phyloP scores from a whole-genome alignment of 2,113 vertebrate genomes.

The Ictalurus furcatus region DNA sequence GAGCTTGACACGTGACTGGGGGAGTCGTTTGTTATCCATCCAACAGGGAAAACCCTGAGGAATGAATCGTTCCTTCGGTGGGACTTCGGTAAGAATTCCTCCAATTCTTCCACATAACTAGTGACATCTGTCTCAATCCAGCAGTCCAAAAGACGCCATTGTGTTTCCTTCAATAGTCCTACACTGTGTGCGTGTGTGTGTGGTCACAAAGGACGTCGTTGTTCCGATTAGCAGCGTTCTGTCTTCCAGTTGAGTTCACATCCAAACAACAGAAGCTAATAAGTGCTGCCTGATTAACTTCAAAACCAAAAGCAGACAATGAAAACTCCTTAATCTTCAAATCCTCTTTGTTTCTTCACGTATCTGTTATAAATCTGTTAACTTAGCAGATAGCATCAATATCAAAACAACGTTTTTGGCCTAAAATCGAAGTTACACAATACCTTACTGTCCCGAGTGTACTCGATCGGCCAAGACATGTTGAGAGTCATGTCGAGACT shows the following conservation, averaged over 20 bases:
- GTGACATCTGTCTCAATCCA: slow-evolving; percentile 57
- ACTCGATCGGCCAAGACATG: not conserved
- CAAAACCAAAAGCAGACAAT: not conserved
- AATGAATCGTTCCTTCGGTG: slow-evolving; percentile 32
- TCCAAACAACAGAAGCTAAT: slow-evolving; percentile 34
- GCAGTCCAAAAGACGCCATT: slow-evolving; percentile 62
- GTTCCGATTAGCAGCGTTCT: slow-evolving; percentile 2
- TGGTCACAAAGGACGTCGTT: slow-evolving; percentile 16
- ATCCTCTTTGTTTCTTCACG: slow-evolving; percentile 6
- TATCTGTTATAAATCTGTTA: slow-evolving; percentile 17
- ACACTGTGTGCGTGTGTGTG: slow-evolving; percentile 43
- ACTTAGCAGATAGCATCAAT: not conserved
- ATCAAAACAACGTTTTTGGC: not conserved
- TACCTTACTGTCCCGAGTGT: not conserved
- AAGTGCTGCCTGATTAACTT: not conserved
- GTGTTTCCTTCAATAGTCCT: slow-evolving; percentile 64
- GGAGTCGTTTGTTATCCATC: not conserved
- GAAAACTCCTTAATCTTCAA: not conserved
- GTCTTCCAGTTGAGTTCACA: slow-evolving; percentile 8
- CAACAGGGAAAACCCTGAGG: slow-evolving; percentile 16
- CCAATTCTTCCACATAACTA: slow-evolving; percentile 41
- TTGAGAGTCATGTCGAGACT: not conserved
- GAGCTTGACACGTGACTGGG: not conserved
- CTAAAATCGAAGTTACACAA: not conserved
- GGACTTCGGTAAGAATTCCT: slow-evolving; percentile 44